Percentiles rank a stretch among this genome's conserved stretches.
These are phyloP conservation scores for Globia sparganii DNA, from an alignment of 2,888 invertebrate genomes.

Conservation along the genomic window DNA sequence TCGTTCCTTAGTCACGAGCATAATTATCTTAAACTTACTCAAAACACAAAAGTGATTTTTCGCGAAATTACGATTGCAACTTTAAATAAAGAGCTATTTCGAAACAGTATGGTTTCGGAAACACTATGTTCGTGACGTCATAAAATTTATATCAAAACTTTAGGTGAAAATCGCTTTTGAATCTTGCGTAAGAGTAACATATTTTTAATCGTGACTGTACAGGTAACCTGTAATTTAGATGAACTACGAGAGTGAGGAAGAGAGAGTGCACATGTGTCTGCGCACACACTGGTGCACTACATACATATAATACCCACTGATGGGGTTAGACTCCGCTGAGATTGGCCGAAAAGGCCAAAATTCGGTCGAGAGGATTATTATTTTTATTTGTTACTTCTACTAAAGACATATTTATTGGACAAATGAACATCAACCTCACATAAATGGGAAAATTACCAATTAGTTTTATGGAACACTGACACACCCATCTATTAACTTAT, in stretches of 20 bases:
- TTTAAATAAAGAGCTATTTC: neutral
- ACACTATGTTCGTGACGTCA: neutral
- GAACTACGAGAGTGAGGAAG: neutral
- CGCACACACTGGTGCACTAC: neutral
- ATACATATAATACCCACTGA: no score
- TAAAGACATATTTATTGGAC: neutral
- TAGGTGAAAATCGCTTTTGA: neutral
- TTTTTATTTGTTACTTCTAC: neutral
- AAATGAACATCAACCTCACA: neutral
- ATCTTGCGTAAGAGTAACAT: neutral
- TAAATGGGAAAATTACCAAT: slow-evolving; percentile 17
- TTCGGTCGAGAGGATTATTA: neutral
- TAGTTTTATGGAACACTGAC: slow-evolving; percentile 10
- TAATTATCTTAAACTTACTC: neutral
- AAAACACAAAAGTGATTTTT: neutral
- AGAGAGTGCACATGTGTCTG: neutral
- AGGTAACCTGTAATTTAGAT: neutral
- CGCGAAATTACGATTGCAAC: neutral
- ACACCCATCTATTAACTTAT: slow-evolving; percentile 6
- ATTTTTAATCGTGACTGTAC: neutral
- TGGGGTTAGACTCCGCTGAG: neutral
- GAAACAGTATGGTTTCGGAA: neutral
- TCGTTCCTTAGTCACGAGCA: neutral
- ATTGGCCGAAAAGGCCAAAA: neutral
- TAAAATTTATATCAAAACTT: neutral